phyloP scores from a whole-genome alignment of 2,797 vertebrate species.

The Rhinella marina region DNA sequence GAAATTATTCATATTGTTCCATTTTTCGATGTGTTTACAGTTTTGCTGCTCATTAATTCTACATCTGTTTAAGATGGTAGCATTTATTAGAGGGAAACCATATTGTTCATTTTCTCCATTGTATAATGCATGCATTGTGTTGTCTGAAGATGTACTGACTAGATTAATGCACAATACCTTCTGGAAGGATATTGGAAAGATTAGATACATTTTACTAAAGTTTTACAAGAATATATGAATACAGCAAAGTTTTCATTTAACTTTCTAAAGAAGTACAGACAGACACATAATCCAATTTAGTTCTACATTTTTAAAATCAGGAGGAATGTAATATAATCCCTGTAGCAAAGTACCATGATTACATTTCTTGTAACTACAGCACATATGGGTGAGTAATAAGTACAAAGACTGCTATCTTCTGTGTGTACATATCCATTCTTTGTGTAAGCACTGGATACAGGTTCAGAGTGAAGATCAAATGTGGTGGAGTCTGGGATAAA shows the following conservation, averaged over 20 bases:
- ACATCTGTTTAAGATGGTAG: constrained; percentile 33
- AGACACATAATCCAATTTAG: neutral
- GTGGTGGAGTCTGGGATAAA: no score
- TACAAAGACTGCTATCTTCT: no score
- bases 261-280: neutral
- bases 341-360: no score
- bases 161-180: constrained; percentile 10
- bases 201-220: neutral
- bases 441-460: no score
- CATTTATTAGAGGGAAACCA: constrained; percentile 26
- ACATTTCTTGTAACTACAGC: no score
- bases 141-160: constrained; percentile 5
- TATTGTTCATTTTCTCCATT: constrained; percentile 19
- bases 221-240: neutral
- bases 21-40: constrained; percentile 33
- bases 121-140: constrained; percentile 4
- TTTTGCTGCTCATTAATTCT: constrained; percentile 47
- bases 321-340: neutral
- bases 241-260: neutral
- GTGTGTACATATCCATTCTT: no score
- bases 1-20: constrained; percentile 22
- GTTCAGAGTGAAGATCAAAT: no score
- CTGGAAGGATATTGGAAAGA: neutral
- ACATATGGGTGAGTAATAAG: no score
- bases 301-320: neutral